Evolutionary conservation across 2,888 invertebrate genomes (phyloP), one percentile per base, ranked within the genome.

Genomic region (Disparrhopalites patrizii): DNA sequence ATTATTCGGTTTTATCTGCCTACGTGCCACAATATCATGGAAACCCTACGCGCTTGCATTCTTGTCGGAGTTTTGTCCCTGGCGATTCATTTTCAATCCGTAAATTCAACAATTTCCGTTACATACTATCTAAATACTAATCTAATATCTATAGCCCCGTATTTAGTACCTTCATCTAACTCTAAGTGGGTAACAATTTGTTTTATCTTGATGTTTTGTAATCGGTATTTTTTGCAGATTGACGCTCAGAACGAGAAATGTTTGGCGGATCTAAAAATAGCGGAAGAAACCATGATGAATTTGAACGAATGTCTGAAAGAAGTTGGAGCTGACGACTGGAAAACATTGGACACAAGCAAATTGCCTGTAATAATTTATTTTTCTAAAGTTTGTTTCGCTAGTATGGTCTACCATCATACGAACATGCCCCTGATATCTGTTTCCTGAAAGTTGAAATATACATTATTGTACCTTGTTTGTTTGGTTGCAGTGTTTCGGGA

Each of bases 401-500:
- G n/a, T n/a, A n/a, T n/a, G n/a, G n/a, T n/a, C n/a, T n/a, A n/a
- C n/a, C n/a, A n/a, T n/a, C n/a, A n/a, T n/a, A n/a, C n/a, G n/a
- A n/a, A n/a, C n/a, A n/a, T n/a, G n/a, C n/a, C n/a, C 36, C 36
- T 36, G 36, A 36, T 10, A 36, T 36, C 36, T 10, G 36, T 36
- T 7, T 15, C n/a, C n/a, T n/a, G 7, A 36, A 36, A 36, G 36
- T 15, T 15, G 15, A 10, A 36, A 36, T 15, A 36, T 43, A 5
- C n/a, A 43, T 43, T 10, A n/a, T n/a, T n/a, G n/a, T n/a, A n/a
- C n/a, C n/a, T n/a, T n/a, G n/a, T n/a, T n/a, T 18, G 3, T 8
- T 40, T 8, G 20, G n/a, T 52, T 52, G 3, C 54, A 54, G 38
- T 58, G 58, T 18, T 58, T 58, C 28, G 40, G 40, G 3, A 58